Percentiles rank a stretch among this genome's conserved stretches.
These are phyloP conservation scores for Tapirus indicus DNA, from an alignment of 2,797 vertebrate species.

Conservation along the genomic window DNA sequence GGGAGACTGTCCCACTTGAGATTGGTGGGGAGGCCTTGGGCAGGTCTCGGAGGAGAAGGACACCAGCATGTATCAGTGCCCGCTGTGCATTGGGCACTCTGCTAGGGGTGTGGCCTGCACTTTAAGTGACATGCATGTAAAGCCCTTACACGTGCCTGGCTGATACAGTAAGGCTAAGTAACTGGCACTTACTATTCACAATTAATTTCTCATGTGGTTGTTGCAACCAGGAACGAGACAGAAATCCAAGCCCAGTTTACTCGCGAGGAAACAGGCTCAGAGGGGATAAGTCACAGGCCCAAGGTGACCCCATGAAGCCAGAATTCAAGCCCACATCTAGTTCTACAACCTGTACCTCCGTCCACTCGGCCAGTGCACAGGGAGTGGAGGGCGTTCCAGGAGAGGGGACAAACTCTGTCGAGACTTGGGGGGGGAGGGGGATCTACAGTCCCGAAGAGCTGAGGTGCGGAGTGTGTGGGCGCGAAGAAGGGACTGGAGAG, in stretches of 20 bases:
- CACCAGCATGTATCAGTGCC: too few species aligned
- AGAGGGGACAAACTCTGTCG: not conserved
- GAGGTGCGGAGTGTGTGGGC: accelerated
- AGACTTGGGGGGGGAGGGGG: not conserved
- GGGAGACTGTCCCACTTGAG: not conserved
- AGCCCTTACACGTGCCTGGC: not conserved
- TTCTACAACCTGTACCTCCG: not conserved
- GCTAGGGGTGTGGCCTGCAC: accelerated
- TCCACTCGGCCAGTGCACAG: not conserved
- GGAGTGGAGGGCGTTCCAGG: not conserved
- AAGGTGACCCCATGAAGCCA: not conserved
- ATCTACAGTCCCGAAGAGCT: not conserved
- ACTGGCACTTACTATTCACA: not conserved
- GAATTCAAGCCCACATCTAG: not conserved
- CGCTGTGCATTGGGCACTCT: accelerated
- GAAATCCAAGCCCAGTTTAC: not conserved
- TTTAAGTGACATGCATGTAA: not conserved
- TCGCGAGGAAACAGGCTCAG: not conserved
- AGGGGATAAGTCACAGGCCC: too few species aligned
- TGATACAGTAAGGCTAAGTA: not conserved
- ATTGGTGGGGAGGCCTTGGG: not conserved
- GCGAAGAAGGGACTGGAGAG: too few species aligned
- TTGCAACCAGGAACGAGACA: not conserved
- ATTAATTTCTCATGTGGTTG: not conserved
- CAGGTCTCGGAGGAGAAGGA: not conserved